Base-by-base conservation (phyloP, 1,140 invertebrate species). In the Babylonia areolata region DNA sequence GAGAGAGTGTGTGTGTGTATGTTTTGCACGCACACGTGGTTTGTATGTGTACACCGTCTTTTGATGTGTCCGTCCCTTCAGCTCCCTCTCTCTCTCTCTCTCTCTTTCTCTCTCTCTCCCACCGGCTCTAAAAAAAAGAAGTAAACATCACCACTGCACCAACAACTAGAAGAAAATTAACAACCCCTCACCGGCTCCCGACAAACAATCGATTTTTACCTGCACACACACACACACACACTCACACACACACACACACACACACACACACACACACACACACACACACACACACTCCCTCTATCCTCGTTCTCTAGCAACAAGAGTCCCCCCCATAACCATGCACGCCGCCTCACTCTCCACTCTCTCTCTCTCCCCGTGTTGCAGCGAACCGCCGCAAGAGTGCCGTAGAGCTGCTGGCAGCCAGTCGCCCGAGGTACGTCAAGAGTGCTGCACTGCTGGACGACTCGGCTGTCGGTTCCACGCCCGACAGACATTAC, bases 351-450 rank as follows among this genome's bases (percentile, higher is more conserved):
- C n/a, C n/a, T n/a, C 9, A 51, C 17, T 1, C 46, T 51, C 9
- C 17, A 51, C 46, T 51, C 46, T 9, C 9, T 15, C 46, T 9
- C 46, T 51, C 0, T 12, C 73, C 12, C 17, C 33, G 73, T 77
- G 33, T 77, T 88, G 71, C 88, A 92, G 91, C 88, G n/a, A 87
- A 87, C 51, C 81, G 88, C 69, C 85, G 92, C 15, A 91, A 91
- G 94, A 98, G 97, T 89, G 98, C 98, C 0, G 98, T 98, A 35
- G 98, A 99, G 92, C 94, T 98, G 88, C 95, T 99, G 39, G 97
- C 98, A 58, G 98, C 98, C 93, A 97, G 97, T 71, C 99, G 99
- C 94, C 97, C 97, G 0, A 97, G 97, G 93, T 99, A 98, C 94
- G 97, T 99, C 58, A 98, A 98, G 94, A 97, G 97, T 39, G 97